Evolutionary conservation across 2,888 invertebrate species (phyloP), one percentile per base, ranked within the genome.

Genomic region (Drosophila ochracea): DNA sequence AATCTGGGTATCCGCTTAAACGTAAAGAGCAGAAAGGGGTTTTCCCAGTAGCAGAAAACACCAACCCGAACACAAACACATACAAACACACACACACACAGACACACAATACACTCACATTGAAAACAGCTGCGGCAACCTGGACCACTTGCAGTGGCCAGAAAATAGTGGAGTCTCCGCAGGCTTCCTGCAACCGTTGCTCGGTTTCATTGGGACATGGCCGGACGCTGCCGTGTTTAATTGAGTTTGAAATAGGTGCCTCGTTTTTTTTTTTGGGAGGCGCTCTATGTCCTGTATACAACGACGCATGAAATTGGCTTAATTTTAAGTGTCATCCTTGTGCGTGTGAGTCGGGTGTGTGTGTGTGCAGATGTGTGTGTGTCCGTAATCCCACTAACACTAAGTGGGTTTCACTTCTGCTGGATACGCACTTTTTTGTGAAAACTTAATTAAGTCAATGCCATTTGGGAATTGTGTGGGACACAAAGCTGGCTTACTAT

Each of bases 241-340:
- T 87, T 87, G 87, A 87, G 87, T 87, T 90, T 87, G 89, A 90
- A 87, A 90, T 90, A 86, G 90, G 84, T 89, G 89, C 76, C 82
- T 73, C 62, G 73, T 68, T 73, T 76, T 73, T 76, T 73, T 30
- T 57, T 30, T n/a, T 9, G 5, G 21, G 68, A 61, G 50, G 39
- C 43, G 55, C 54, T 52, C 53, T 64, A 61, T 59, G 49, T 31
- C 39, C 31, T 61, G 68, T 52, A 62, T 50, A 78, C 73, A 67
- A 77, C 82, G 82, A 81, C 82, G 82, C 82, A 79, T 77, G 75
- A 85, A 85, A 85, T 90, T 88, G 84, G 88, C 88, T 85, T 85
- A 90, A 74, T 84, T 85, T 72, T 68, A 76, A 73, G 73, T 69
- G 68, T 53, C 55, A 52, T 4, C 35, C 47, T 41, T 43, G 68